A percentile compares a stretch with the other conserved stretches of the same genome.
These are phyloP conservation scores for Cyphomyrmex costatus DNA, from an alignment of 1,140 invertebrate species.

Conservation along the genomic window DNA sequence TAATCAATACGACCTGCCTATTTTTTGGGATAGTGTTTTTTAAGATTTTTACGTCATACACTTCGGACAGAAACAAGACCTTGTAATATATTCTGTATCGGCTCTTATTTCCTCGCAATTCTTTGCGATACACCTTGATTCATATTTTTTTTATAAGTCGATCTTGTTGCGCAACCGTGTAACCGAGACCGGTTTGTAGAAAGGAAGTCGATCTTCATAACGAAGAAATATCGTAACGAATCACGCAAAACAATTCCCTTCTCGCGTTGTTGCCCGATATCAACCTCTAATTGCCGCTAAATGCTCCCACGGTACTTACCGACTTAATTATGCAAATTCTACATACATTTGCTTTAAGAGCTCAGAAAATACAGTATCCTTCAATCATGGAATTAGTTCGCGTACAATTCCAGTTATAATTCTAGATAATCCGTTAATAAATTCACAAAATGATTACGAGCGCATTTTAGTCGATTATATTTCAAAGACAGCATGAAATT, in stretches of 20 bases:
- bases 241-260: conserved; percentile 14
- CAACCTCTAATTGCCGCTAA: conserved; percentile 40
- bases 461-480: not conserved
- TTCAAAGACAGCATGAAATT: not conserved
- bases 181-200: conserved; percentile 43
- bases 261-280: not conserved
- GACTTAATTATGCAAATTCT: conserved; percentile 47
- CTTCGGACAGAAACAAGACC: not conserved
- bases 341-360: not conserved
- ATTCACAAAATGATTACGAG: not conserved
- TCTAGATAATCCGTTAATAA: not conserved
- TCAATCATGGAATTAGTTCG: conserved; percentile 30
- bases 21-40: not conserved
- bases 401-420: not conserved
- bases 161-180: conserved; percentile 21
- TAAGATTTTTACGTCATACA: not conserved
- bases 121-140: conserved; percentile 31
- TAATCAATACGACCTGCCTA: not conserved
- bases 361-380: not conserved
- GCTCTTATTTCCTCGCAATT: not conserved
- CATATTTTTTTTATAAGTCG: conserved; percentile 3
- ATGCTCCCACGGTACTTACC: conserved; percentile 22
- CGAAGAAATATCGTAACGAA: conserved; percentile 3
- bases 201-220: conserved; percentile 1
- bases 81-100: conserved; percentile 13